These are phyloP conservation scores for Ceyx margarethae DNA, from an alignment of 2,113 vertebrate species.

Conservation along the genomic window DNA sequence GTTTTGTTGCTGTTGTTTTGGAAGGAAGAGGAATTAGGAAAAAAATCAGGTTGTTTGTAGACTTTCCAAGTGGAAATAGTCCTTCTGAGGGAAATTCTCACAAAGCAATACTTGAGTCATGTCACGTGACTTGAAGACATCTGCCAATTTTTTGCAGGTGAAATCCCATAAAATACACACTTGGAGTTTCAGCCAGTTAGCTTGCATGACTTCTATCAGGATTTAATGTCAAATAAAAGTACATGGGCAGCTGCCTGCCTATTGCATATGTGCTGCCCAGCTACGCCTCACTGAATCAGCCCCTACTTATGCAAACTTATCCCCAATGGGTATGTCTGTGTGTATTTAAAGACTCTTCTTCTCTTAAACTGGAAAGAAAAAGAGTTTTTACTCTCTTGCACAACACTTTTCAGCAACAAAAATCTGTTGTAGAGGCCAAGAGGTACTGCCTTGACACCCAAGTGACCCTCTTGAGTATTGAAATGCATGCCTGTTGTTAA, in stretches of 20 bases:
- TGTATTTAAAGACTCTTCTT: neutral
- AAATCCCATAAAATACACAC: neutral
- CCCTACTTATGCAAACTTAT: constrained; percentile 27
- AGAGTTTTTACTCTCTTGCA: neutral
- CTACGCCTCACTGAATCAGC: neutral
- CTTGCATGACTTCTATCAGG: neutral
- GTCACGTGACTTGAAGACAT: neutral
- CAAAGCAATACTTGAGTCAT: neutral
- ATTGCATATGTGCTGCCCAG: neutral
- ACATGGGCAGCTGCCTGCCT: neutral
- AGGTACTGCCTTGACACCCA: neutral
- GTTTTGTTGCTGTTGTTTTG: neutral
- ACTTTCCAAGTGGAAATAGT: neutral
- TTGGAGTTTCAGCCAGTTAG: neutral
- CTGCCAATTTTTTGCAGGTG: neutral
- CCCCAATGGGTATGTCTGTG: neutral
- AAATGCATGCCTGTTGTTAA: neutral
- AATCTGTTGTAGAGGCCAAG: neutral
- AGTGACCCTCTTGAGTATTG: neutral
- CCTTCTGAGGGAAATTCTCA: neutral
- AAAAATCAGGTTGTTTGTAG: neutral
- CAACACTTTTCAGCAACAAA: constrained; percentile 22
- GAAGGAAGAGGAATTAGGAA: neutral
- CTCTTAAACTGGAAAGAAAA: neutral
- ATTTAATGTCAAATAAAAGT: constrained; percentile 2